A percentile compares a stretch with the other conserved stretches of the same genome.
Evolutionary conservation across 2,888 invertebrate genomes (phyloP).

Genomic region (Dione vanillae): DNA sequence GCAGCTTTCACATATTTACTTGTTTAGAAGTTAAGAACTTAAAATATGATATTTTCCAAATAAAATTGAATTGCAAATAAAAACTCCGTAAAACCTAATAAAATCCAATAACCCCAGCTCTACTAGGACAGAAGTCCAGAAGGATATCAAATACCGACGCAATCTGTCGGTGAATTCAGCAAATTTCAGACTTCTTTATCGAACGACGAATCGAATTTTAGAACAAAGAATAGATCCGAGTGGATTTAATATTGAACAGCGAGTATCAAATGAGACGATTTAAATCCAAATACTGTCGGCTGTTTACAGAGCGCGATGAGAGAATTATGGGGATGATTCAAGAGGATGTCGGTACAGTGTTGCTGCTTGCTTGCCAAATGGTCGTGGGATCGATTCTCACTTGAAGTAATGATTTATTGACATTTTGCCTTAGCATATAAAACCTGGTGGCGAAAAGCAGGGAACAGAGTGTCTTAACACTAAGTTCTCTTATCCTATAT

Average conservation of each 20-base stretch:
- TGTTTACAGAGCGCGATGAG: neutral
- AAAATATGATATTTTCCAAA: slow-evolving; percentile 1
- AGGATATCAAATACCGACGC: slow-evolving; percentile 34
- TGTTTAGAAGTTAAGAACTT: too few species aligned
- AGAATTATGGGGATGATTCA: neutral
- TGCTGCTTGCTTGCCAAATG: too few species aligned
- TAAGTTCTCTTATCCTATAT: too few species aligned
- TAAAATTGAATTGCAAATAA: slow-evolving; percentile 4
- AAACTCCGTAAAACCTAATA: slow-evolving; percentile 17
- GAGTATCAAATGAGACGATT: slow-evolving; percentile 14
- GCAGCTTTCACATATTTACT: neutral
- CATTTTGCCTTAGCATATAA: too few species aligned
- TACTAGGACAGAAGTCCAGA: slow-evolving; percentile 13
- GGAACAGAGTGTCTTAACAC: too few species aligned
- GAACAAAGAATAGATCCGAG: slow-evolving; percentile 33
- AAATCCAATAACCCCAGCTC: slow-evolving; percentile 17
- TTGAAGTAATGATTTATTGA: too few species aligned
- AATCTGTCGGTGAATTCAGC: slow-evolving; percentile 37
- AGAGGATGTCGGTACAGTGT: too few species aligned
- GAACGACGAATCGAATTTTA: slow-evolving; percentile 27
- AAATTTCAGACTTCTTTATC: slow-evolving; percentile 34
- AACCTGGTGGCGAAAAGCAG: too few species aligned
- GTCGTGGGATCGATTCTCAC: too few species aligned
- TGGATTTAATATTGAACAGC: slow-evolving; percentile 33
- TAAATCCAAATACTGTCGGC: slow-evolving; percentile 14